Evolutionary conservation across 2,113 vertebrate genomes (phyloP), one percentile per base, ranked within the genome.

Genomic region (Pyxicephalus adspersus): DNA sequence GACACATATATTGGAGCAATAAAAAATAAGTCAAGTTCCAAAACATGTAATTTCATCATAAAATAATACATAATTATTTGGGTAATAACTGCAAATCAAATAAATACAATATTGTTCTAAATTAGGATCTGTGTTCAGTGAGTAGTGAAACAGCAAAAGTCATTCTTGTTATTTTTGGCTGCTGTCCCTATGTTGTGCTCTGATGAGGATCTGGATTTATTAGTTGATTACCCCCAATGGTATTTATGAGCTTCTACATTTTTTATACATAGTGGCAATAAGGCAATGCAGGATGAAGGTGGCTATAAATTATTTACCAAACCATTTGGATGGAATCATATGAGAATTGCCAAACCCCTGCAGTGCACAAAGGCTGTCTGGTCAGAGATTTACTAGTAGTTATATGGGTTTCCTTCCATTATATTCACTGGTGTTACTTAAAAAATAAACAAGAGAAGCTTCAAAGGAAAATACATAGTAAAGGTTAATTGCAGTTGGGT

Each of bases 401-500:
- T 89, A 92, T 92, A 94, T 93, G 94, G 90, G 91, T 90, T 94
- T 94, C 89, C 92, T 87, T 91, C 89, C 88, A 90, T 92, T 86
- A 90, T 92, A 91, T 88, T 90, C 86, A 87, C 90, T 81, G 83
- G 89, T 80, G 83, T 82, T 88, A 79, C 89, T 91, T 90, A 85
- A 89, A 91, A 89, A 88, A 91, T 95, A 96, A 96, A 96, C 92
- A 91, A 80, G 91, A 88, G 81, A 83, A 88, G 87, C 90, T 91
- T 93, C 91, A 95, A 94, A 93, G 93, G 92, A 94, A 94, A 84
- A 85, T 83, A 83, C 76, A 83, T 86, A 91, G 85, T 85, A 92
- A 91, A 94, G 94, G 95, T 96, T 97, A 97, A 97, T 96, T 95
- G 86, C 92, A 90, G 92, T 90, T 94, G 94, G 94, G 93, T 91